Evolutionary conservation across 2,113 vertebrate species (phyloP).

Genomic region (Jacana jacana): DNA sequence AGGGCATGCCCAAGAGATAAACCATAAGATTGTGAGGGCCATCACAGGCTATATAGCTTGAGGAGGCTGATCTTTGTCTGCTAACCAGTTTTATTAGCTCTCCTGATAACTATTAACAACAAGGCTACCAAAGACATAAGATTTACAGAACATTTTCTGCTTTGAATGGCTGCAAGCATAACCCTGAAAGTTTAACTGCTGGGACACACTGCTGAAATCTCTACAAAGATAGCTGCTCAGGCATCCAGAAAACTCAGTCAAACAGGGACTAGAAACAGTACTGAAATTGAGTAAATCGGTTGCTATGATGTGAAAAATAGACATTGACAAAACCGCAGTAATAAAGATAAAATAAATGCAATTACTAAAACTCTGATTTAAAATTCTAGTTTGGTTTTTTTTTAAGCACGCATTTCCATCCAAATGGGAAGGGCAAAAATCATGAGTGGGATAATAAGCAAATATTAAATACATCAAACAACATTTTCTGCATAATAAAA

Average conservation of each 20-base stretch:
- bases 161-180: neutral
- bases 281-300: neutral
- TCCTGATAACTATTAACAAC: neutral
- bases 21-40: fast-evolving
- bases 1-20: neutral
- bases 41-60: fast-evolving
- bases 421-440: neutral
- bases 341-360: neutral
- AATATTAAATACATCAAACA: neutral
- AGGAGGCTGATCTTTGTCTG: neutral
- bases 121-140: neutral
- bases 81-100: neutral
- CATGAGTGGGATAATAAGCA: neutral
- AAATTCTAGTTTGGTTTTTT: neutral
- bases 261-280: neutral
- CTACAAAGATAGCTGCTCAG: neutral
- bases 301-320: neutral
- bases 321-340: neutral
- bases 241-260: neutral
- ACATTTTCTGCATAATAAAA: neutral
- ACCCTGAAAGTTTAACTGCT: neutral
- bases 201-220: neutral
- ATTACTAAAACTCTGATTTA: neutral
- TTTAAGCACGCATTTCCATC: neutral
- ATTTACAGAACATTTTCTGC: neutral